Base-by-base conservation (phyloP, 2,113 vertebrate genomes). In the Thunnus maccoyii region DNA sequence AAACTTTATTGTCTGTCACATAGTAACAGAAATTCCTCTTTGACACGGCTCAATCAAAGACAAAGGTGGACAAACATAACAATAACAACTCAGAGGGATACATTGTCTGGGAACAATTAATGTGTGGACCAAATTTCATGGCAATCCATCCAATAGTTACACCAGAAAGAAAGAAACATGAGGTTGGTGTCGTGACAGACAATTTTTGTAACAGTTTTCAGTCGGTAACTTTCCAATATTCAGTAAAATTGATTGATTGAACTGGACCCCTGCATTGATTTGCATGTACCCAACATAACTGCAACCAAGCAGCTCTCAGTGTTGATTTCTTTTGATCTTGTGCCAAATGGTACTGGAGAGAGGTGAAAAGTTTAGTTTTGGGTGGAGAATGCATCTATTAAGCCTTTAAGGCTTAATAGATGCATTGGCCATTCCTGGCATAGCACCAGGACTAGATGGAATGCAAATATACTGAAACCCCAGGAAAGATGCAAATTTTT, bases 321-420 rank as follows among this genome's bases (percentile, higher is more conserved):
- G 69, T 16, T 62, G 57, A 81, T 86, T 80, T 51, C 18, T 58
- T 89, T 81, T 91, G 85, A 84, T 91, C 86, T 66, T 7, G 9
- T 32, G 61, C 85, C 79, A 85, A 64, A 78, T 44, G 61, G 82
- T 63, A 27, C 68, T 36, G 22, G 44, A 80, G 61, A 51, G 54
- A 86, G 89, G 87, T 88, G 86, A 83, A 80, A 71, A 85, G 90
- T 90, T 90, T 15, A 87, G 41, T 54, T 76, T 72, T 65, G 70
- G 72, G 73, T 70, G 63, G 78, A 75, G 72, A 82, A 66, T 85
- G 83, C 81, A 87, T 90, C 56, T 62, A 87, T 80, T 75, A 62
- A 63, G 54, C n/a, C 46, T 82, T 66, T 60, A 79, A 73, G 70
- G 64, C 84, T 30, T 30, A 30, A 30, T 30, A 90, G 87, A 74